Evolutionary conservation across 53 echinoderm and acorn worm genomes (phyloP), one percentile per base, ranked within the genome.

Genomic region (Zoroaster sp.): DNA sequence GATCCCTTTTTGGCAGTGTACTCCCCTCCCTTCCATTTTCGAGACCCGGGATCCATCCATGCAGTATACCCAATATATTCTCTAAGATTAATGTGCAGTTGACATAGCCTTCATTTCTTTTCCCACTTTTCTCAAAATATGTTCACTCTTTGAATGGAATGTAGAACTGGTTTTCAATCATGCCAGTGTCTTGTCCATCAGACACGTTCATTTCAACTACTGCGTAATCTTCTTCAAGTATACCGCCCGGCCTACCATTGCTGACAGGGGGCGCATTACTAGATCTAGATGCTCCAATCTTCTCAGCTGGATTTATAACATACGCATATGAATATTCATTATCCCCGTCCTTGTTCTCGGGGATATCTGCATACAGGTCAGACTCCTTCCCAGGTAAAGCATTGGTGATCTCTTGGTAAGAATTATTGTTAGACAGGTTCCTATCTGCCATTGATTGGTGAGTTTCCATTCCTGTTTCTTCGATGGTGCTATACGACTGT

Each of bases 291-390:
- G 18, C 18, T 47, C 35, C 35, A 33, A 18, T 33, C 35, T 37
- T 37, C 15, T 33, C 6, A 4, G 35, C 36, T 36, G 71, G 37
- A 34, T 35, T 34, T 10, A 17, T 71, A 11, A 37, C 68, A 28
- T 54, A 45, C 55, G 21, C 18, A 37, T 70, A 47, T 37, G 85
- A 85, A 49, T 70, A 45, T 70, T 71, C 71, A 85, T 85, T 70
- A 2, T 40, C 85, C 2, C n/a, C 70, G 5, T 34, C 70, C 13
- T 85, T 69, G 14, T 0, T 25, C 63, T 85, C 85, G 0, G 85
- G 85, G 33, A 85, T 85, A 70, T 69, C 85, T 9, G 47, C 37
- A n/a, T 85, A 85, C 1, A 85, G 85, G 18, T 30, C 47, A 33
- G 70, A 68, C 36, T 83, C 83, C 33, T 47, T 69, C 17, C 83